Base-by-base conservation (phyloP, 2,888 invertebrate genomes). In the Gari tellinella region DNA sequence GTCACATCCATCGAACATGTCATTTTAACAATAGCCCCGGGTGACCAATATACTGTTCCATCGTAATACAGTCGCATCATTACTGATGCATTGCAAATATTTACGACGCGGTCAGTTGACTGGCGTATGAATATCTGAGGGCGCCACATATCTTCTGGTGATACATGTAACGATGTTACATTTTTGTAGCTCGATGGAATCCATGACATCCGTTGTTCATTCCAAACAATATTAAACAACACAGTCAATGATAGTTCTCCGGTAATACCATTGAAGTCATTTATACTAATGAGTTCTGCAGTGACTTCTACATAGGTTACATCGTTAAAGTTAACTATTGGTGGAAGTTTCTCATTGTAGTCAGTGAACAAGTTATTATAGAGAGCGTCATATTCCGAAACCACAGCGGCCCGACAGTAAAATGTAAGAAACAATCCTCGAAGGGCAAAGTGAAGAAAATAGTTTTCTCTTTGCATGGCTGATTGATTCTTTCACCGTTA, bases 131-230 rank as follows among this genome's bases (percentile, higher is more conserved):
- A 65, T 3, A 66, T 14, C 15, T 62, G 41, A 15, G 72, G 77
- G 5, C 45, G 41, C 72, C 72, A 76, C 23, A 76, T 41, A 17
- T 65, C 56, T 15, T 66, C 43, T 12, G 52, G 45, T 0, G 52
- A 23, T 1, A 69, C 23, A n/a, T 57, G 21, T 2, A 75, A 17
- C 1, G 56, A 53, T 25, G 17, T 23, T 23, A 48, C 56, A 8
- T 38, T 31, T n/a, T 49, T 55, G 48, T 46, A 66, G 31, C 51
- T 8, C 2, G 21, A 2, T 12, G 64, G 56, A 31, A 57, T 38
- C 77, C 77, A 77, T n/a, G n/a, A 17, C 12, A 77, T 40, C 2
- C 72, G 12, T 38, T 63, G 51, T 15, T 72, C 77, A 12, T 0
- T 41, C 72, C 72, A 72, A 2, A 1, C 0, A 0, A 72, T 15